Conservation (phyloP, 1,140 invertebrate genomes). For the Drosophila watanabei region DNA sequence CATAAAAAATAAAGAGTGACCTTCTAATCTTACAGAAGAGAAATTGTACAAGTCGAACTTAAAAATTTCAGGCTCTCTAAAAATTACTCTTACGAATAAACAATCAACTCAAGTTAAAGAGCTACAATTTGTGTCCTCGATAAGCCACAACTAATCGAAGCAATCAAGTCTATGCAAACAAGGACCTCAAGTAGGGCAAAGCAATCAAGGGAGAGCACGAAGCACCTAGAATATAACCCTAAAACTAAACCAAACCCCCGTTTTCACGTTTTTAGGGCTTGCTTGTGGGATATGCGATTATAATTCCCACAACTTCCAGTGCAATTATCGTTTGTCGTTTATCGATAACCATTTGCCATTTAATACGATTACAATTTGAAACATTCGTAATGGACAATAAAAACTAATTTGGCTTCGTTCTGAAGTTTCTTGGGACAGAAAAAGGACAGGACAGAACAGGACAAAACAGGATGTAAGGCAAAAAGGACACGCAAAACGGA, state of each 20-base stretch:
- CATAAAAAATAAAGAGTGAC: no score
- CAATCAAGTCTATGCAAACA: constrained; percentile 7
- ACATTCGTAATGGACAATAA: constrained; percentile 47
- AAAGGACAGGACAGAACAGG: background rate
- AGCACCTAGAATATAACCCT: background rate
- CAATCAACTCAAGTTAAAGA: background rate
- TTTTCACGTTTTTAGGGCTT: constrained; percentile 18
- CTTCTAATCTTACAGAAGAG: background rate
- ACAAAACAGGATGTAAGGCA: background rate
- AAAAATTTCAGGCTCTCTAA: background rate
- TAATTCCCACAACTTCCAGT: constrained; percentile 33
- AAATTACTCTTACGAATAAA: background rate
- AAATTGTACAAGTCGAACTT: background rate
- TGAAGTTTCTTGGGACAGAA: background rate
- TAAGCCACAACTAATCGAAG: constrained; percentile 1
- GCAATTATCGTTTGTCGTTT: constrained; percentile 44
- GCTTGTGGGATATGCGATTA: constrained; percentile 14
- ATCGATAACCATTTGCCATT: constrained; percentile 44
- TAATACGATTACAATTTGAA: constrained; percentile 44
- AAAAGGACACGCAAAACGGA: constrained; percentile 5
- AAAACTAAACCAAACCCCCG: constrained; percentile 5
- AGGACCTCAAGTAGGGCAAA: constrained; percentile 15
- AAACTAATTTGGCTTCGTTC: constrained; percentile 34
- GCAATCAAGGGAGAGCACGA: constrained; percentile 13
- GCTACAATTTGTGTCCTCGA: background rate